Evolutionary conservation across 2,113 vertebrate species (phyloP).

Genomic region (Halcyon senegalensis): DNA sequence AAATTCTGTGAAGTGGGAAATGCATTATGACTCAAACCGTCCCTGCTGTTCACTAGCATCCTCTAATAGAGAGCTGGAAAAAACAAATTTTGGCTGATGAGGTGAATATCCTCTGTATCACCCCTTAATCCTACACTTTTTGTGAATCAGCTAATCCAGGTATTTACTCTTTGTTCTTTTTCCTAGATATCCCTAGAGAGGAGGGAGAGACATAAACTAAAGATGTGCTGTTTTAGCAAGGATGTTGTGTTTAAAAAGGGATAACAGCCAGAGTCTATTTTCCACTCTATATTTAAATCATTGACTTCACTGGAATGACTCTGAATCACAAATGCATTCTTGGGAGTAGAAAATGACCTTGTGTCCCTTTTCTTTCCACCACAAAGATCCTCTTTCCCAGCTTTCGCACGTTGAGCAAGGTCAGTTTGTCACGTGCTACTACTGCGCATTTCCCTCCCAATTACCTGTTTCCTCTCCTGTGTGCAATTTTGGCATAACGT

Average conservation of each 20-base stretch:
- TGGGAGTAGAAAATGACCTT: not conserved
- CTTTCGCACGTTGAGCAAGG: not conserved
- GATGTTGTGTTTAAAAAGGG: not conserved
- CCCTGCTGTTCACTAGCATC: not conserved
- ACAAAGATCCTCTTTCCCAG: not conserved
- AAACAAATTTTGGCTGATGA: not conserved
- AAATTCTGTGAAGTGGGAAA: not conserved
- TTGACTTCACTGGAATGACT: not conserved
- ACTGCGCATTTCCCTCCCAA: not conserved
- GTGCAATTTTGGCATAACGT: conserved; percentile 1
- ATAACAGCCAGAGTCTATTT: not conserved
- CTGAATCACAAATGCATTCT: not conserved
- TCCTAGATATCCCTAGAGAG: not conserved
- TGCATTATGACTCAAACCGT: not conserved
- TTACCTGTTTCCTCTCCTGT: conserved; percentile 27
- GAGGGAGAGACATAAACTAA: not conserved
- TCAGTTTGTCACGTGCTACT: not conserved
- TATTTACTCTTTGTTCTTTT: not conserved
- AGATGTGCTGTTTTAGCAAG: not conserved
- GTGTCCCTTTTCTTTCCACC: conserved; percentile 3
- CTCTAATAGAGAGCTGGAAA: not conserved
- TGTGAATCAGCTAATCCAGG: not conserved
- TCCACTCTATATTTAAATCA: not conserved
- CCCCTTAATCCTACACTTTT: not conserved
- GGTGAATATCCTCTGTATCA: not conserved